A percentile compares a stretch with the other conserved stretches of the same genome.
These are phyloP conservation scores for Meiosimyza decipiens DNA, from an alignment of 2,888 invertebrate species.

Conservation along the genomic window DNA sequence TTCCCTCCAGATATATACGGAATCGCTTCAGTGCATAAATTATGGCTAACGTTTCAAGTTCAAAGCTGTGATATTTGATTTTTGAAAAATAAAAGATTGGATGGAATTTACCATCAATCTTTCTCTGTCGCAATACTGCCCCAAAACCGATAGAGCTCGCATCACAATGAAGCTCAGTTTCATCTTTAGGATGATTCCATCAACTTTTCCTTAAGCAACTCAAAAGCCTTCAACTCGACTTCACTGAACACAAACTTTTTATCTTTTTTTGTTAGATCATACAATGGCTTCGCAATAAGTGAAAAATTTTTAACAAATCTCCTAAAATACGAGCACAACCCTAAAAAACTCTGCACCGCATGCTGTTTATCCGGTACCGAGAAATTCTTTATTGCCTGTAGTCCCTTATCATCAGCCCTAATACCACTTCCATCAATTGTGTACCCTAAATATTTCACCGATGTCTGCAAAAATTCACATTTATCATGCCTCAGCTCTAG, in stretches of 20 bases:
- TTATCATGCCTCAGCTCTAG: background rate
- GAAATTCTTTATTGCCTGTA: background rate
- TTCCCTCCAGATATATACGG: too few relatives aligned
- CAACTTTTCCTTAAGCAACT: slow-evolving; percentile 34
- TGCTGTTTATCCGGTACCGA: slow-evolving; percentile 19
- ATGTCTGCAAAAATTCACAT: slow-evolving; percentile 37
- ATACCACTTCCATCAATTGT: slow-evolving; percentile 36
- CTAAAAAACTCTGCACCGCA: slow-evolving; percentile 35
- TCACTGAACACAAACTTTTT: slow-evolving; percentile 40
- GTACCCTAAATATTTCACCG: slow-evolving; percentile 47
- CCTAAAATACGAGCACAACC: slow-evolving; percentile 38
- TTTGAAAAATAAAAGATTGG: too few relatives aligned
- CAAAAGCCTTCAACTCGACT: slow-evolving; percentile 36
- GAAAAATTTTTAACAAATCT: slow-evolving; percentile 42
- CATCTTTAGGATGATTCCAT: slow-evolving; percentile 39
- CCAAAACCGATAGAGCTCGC: slow-evolving; percentile 56
- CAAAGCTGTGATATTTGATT: slow-evolving; percentile 15
- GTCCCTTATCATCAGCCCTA: background rate
- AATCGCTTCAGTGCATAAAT: slow-evolving; percentile 18
- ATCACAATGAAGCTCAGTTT: slow-evolving; percentile 57
- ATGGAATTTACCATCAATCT: slow-evolving; percentile 41
- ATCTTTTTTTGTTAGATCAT: slow-evolving; percentile 38
- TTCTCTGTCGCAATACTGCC: slow-evolving; percentile 54
- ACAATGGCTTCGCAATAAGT: slow-evolving; percentile 33
- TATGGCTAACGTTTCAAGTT: slow-evolving; percentile 54